Conservation (phyloP, 2,888 invertebrate species). For the Limnephilus marmoratus region DNA sequence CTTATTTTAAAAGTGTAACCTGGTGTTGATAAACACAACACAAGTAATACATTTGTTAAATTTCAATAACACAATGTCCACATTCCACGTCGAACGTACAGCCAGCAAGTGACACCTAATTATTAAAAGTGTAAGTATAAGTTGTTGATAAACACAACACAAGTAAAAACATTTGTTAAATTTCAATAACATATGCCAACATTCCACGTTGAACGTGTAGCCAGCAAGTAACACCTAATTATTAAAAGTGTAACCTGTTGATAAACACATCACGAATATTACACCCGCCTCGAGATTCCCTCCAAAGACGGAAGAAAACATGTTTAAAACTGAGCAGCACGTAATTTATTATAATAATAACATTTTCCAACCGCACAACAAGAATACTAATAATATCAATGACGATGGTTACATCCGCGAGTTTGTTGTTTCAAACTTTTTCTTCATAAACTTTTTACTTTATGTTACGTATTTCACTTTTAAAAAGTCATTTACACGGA, state of each 20-base stretch:
- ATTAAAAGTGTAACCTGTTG: constrained; percentile 19
- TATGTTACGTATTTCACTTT: neutral
- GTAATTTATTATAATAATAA: constrained; percentile 34
- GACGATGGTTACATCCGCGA: neutral
- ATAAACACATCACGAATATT: constrained; percentile 5
- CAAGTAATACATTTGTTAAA: too few species aligned
- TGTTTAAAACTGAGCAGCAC: constrained; percentile 21
- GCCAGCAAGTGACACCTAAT: neutral
- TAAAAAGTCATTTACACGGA: neutral
- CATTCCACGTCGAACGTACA: neutral
- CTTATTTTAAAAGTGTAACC: neutral
- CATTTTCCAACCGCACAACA: constrained; percentile 4
- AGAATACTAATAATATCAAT: constrained; percentile 24
- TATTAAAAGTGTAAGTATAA: constrained; percentile 5
- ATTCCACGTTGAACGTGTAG: neutral
- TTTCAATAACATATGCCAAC: neutral
- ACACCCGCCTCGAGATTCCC: neutral
- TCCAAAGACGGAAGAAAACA: neutral
- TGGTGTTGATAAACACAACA: too few species aligned
- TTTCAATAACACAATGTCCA: neutral
- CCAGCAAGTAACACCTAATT: too few species aligned
- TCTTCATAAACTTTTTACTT: neutral
- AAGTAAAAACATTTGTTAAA: neutral
- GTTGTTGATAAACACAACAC: neutral
- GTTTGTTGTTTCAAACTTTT: neutral